Conservation (phyloP, 2,797 vertebrate genomes). For the Cossypha niveicapilla region DNA sequence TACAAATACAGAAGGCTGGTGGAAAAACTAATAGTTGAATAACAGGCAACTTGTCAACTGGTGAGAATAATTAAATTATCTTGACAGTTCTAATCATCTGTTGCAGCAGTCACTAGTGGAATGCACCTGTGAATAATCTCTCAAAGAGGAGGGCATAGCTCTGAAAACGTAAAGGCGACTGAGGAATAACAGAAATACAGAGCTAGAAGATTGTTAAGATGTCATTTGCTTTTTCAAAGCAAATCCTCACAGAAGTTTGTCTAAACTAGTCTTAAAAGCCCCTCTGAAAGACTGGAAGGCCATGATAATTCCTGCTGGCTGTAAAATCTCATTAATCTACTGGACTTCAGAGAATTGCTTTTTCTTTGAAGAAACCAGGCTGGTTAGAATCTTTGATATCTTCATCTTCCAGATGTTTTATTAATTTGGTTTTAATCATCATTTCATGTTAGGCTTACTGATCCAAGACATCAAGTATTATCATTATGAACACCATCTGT, state of each 20-base stretch:
- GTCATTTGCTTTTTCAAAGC: conserved; percentile 28
- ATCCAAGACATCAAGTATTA: conserved; percentile 44
- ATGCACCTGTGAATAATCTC: not conserved
- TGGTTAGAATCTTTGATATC: conserved; percentile 53
- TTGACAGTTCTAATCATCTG: not conserved
- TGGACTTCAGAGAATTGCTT: conserved; percentile 31
- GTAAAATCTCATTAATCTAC: conserved; percentile 41
- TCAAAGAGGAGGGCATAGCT: not conserved
- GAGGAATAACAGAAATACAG: conserved; percentile 3
- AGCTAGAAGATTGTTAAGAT: not conserved
- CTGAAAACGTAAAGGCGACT: not conserved
- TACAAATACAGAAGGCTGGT: not conserved
- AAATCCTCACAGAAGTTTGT: conserved; percentile 21
- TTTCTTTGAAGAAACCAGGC: conserved; percentile 52
- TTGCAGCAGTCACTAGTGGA: not conserved
- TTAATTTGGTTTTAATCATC: conserved; percentile 57
- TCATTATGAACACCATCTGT: conserved; percentile 47
- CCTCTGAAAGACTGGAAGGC: conserved; percentile 18
- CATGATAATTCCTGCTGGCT: conserved; percentile 35
- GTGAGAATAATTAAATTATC: not conserved
- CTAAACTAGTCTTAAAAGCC: conserved; percentile 35
- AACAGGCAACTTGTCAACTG: not conserved
- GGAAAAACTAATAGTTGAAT: not conserved
- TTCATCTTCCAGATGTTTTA: conserved; percentile 63
- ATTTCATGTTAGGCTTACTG: conserved; percentile 35